These are phyloP conservation scores for Acanthosoma haemorrhoidale DNA, from an alignment of 2,888 invertebrate genomes.

Conservation along the genomic window DNA sequence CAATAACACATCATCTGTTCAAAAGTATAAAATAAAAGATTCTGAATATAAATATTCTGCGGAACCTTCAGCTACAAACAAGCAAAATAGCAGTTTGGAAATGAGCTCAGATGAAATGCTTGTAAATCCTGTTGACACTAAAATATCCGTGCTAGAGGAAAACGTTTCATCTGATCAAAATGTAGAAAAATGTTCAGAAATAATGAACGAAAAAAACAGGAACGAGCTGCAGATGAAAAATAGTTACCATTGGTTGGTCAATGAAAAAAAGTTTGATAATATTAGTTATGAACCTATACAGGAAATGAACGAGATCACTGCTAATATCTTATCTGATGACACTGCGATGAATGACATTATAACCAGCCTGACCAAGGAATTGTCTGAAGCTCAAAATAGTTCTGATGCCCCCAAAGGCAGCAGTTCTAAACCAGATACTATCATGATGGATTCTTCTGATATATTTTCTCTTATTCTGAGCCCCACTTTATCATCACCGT, in stretches of 20 bases:
- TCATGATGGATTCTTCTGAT: conserved; percentile 26
- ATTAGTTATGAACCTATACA: not conserved
- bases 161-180: not conserved
- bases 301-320: not conserved
- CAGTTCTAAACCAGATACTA: not conserved
- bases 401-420: not conserved
- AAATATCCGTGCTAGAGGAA: not conserved
- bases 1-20: not conserved
- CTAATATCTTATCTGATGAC: not conserved
- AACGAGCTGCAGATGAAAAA: not conserved
- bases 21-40: not conserved
- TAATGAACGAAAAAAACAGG: not conserved
- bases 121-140: not conserved
- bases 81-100: not conserved
- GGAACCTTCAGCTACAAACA: not conserved
- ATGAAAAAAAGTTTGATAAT: not conserved
- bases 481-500: conserved; percentile 24
- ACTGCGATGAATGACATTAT: conserved; percentile 9
- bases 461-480: conserved; percentile 23
- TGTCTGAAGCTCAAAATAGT: not conserved
- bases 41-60: not conserved
- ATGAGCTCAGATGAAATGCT: not conserved
- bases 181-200: not conserved
- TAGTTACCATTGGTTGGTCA: not conserved
- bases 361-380: not conserved